A percentile compares a stretch with the other conserved stretches of the same genome.
Evolutionary conservation across 2,113 vertebrate species (phyloP).

Genomic region (Phoenicopterus ruber): DNA sequence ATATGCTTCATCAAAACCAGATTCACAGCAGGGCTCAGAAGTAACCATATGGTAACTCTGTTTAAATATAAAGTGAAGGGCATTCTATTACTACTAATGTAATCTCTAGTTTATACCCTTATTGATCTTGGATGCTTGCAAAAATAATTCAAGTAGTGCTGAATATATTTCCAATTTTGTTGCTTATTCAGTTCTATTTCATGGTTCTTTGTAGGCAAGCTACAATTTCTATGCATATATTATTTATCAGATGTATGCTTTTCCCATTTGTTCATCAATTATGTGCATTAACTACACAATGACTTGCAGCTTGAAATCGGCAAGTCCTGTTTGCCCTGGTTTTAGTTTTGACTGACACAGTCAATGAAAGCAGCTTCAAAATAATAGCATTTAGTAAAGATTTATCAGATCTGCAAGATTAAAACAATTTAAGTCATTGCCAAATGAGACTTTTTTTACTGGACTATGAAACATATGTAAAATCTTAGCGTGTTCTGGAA

Average conservation of each 20-base stretch:
- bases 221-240: background rate
- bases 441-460: background rate
- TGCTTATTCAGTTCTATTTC: background rate
- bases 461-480: background rate
- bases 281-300: conserved; percentile 2
- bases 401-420: background rate
- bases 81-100: background rate
- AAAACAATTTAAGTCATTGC: background rate
- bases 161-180: background rate
- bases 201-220: background rate
- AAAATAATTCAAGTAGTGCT: background rate
- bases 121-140: background rate
- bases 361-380: background rate
- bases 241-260: conserved; percentile 8
- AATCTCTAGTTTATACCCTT: background rate
- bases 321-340: background rate
- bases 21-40: background rate
- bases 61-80: background rate
- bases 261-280: background rate
- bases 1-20: conserved; percentile 10
- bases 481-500: background rate
- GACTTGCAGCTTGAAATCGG: background rate
- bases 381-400: background rate
- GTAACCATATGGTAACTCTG: background rate
- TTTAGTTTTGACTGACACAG: background rate